phyloP scores from a whole-genome alignment of 2,888 invertebrate genomes.

The Ephialtes manifestator region DNA sequence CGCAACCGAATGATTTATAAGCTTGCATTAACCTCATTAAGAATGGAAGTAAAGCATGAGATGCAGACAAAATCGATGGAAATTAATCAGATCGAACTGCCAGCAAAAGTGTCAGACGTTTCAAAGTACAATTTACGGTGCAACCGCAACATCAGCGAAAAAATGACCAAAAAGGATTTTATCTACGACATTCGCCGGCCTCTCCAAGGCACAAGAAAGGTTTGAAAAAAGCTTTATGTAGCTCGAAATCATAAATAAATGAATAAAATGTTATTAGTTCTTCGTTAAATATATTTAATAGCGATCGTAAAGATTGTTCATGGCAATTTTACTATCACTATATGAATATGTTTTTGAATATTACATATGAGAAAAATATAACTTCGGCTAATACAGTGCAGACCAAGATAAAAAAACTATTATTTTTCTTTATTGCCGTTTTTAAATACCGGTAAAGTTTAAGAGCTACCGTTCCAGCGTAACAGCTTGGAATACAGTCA shows the following conservation, averaged over 20 bases:
- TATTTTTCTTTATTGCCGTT: background rate
- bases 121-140: slow-evolving; percentile 81
- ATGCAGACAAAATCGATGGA: slow-evolving; percentile 11
- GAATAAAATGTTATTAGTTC: background rate
- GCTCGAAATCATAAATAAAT: background rate
- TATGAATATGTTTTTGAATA: too few relatives aligned
- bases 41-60: slow-evolving; percentile 43
- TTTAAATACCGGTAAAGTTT: background rate
- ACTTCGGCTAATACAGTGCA: too few relatives aligned
- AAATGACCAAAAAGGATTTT: slow-evolving; percentile 81
- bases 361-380: background rate
- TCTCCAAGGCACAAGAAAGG: slow-evolving; percentile 65
- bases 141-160: slow-evolving; percentile 79
- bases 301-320: too few relatives aligned
- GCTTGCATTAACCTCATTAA: background rate
- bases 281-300: background rate
- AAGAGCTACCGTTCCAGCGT: too few relatives aligned
- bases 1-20: slow-evolving; percentile 2
- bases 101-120: slow-evolving; percentile 66
- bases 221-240: slow-evolving; percentile 27
- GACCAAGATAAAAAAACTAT: too few relatives aligned
- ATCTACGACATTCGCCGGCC: slow-evolving; percentile 78
- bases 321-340: too few relatives aligned
- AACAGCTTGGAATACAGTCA: too few relatives aligned
- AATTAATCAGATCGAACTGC: slow-evolving; percentile 9